phyloP scores from a whole-genome alignment of 1,140 invertebrate genomes.

The Pseudoatta argentina region DNA sequence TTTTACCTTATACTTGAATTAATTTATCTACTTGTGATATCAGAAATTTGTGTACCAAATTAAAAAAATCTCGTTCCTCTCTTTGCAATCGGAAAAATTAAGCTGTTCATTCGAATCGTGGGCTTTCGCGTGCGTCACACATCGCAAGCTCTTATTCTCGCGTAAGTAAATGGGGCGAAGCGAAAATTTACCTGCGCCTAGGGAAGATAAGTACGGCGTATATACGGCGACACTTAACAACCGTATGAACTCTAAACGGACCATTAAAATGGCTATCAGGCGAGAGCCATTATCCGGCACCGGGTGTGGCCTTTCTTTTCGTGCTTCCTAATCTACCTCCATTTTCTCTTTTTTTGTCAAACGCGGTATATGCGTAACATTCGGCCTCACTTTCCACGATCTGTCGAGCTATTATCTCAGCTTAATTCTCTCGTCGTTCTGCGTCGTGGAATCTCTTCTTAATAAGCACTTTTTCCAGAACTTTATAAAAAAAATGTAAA shows the following conservation, averaged over 20 bases:
- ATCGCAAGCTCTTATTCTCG: constrained; percentile 6
- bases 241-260: constrained; percentile 70
- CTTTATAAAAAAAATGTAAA: not conserved
- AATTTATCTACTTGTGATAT: not conserved
- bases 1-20: not conserved
- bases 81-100: not conserved
- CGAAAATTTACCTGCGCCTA: constrained; percentile 37
- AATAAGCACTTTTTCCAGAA: not conserved
- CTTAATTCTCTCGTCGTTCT: constrained; percentile 19
- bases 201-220: constrained; percentile 34
- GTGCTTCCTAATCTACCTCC: constrained; percentile 4
- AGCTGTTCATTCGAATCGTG: not conserved
- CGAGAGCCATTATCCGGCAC: constrained; percentile 63
- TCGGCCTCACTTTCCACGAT: constrained; percentile 26
- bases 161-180: constrained; percentile 28
- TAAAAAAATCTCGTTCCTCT: not conserved
- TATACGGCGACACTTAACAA: constrained; percentile 66
- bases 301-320: constrained; percentile 64
- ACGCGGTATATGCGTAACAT: constrained; percentile 17
- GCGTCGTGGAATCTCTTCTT: not conserved
- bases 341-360: constrained; percentile 46
- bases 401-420: not conserved
- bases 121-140: constrained; percentile 10
- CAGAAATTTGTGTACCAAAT: not conserved
- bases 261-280: constrained; percentile 75